Evolutionary conservation across 2,888 invertebrate genomes (phyloP).

Genomic region (Orchestes rusci): DNA sequence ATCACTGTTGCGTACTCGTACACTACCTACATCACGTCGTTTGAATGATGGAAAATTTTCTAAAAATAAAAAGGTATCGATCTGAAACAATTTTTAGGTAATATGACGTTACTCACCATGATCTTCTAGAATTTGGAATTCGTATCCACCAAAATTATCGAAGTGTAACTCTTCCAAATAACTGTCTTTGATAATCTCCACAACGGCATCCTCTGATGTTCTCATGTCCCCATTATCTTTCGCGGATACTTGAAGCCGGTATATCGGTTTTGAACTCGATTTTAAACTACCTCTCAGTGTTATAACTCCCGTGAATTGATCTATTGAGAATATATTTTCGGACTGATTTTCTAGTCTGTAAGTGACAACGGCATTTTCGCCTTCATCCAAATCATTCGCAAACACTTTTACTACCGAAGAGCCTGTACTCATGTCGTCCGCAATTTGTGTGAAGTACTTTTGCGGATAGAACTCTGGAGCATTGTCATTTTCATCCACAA

Average conservation of each 20-base stretch:
- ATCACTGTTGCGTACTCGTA: slow-evolving; percentile 50
- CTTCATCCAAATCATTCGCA: slow-evolving; percentile 81
- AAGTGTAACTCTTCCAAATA: slow-evolving; percentile 69
- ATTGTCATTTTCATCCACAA: slow-evolving; percentile 89
- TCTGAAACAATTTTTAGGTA: not conserved
- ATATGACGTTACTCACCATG: slow-evolving; percentile 10
- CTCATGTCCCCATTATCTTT: slow-evolving; percentile 72
- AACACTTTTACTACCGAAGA: slow-evolving; percentile 64
- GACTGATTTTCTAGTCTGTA: slow-evolving; percentile 68
- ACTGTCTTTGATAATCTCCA: slow-evolving; percentile 71
- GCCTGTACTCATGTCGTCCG: slow-evolving; percentile 59
- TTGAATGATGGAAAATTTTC: slow-evolving; percentile 52
- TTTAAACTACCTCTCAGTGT: slow-evolving; percentile 59
- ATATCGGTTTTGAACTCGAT: slow-evolving; percentile 58
- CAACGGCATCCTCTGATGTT: slow-evolving; percentile 65
- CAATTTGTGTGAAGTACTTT: slow-evolving; percentile 72
- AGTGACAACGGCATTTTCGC: slow-evolving; percentile 76
- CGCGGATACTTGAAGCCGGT: slow-evolving; percentile 69
- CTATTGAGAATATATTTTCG: slow-evolving; percentile 72
- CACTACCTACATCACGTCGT: slow-evolving; percentile 70
- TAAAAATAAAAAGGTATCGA: slow-evolving; percentile 37
- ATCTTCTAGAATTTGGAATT: slow-evolving; percentile 79
- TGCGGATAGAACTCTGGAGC: slow-evolving; percentile 86
- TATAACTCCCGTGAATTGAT: slow-evolving; percentile 70
- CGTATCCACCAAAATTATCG: slow-evolving; percentile 68